Evolutionary conservation across 2,888 invertebrate genomes (phyloP), one percentile per base, ranked within the genome.

Genomic region (Thyatira batis): DNA sequence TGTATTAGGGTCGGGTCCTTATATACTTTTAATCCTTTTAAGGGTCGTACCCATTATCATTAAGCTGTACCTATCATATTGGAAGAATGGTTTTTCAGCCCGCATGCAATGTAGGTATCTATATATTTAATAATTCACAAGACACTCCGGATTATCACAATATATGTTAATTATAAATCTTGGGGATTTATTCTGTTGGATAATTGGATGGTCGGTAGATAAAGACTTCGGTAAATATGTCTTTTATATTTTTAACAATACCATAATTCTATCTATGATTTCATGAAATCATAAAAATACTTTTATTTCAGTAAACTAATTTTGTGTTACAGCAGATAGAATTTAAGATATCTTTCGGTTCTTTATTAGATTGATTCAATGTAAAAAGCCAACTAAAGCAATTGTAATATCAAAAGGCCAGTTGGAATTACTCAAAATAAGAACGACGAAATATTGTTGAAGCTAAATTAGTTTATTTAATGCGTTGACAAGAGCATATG

Each of bases 1-100:
- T 69, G 66, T 71, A 60, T 70, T 54, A 54, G 51, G 44, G 48
- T 49, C 28, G 57, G 63, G 57, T 51, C 55, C 59, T 63, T 56
- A 63, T 67, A 71, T 63, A 70, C 69, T 71, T 76, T 75, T 76
- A 73, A 78, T 74, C 72, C 76, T 70, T 66, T 69, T 54, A 65
- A 58, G 67, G 73, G 63, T 73, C 65, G 61, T 55, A 50, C 71
- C 64, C 65, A 71, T 76, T 74, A 73, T 67, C 74, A 69, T 75
- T 74, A 78, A 60, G 61, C 61, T 53, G 55, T 57, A 60, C 63
- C 65, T 63, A 63, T 62, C 56, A 58, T 68, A 68, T 69, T 58
- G 64, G 27, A 63, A 63, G 64, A 65, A 64, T 68, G 64, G 68
- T 61, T 65, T 64, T 63, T 62, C 63, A 57, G 63, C 52, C 58